Conservation (phyloP, 2,888 invertebrate species). For the Rhodophaea formosa region DNA sequence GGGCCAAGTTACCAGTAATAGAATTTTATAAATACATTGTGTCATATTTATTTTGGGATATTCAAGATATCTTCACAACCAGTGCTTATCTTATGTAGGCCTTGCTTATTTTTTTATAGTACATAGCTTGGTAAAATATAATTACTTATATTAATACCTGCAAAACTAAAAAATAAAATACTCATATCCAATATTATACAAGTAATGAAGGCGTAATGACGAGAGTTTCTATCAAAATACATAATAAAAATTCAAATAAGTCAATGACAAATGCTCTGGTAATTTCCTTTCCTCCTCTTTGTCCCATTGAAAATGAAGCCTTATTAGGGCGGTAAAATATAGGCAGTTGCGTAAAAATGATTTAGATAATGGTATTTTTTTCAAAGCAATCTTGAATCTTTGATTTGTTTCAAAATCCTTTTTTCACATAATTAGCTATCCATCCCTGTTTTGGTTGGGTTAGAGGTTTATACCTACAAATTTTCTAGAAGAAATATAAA, state of each 20-base stretch:
- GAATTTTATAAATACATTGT: background rate
- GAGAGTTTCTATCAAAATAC: no score
- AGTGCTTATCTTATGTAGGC: no score
- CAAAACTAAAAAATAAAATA: no score
- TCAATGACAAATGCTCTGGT: no score
- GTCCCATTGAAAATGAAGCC: constrained; percentile 21
- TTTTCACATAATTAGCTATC: background rate
- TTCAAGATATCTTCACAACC: background rate
- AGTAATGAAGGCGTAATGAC: no score
- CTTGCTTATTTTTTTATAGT: no score
- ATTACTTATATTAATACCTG: no score
- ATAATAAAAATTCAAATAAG: no score
- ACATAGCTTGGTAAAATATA: no score
- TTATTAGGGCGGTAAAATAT: constrained; percentile 19
- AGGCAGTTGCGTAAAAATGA: constrained; percentile 13
- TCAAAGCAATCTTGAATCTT: constrained; percentile 19
- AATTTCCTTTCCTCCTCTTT: constrained; percentile 8
- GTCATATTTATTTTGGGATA: background rate
- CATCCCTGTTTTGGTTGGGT: background rate
- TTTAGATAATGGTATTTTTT: constrained; percentile 20
- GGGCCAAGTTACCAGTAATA: background rate
- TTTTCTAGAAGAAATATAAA: no score
- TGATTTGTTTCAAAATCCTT: background rate
- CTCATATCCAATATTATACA: no score
- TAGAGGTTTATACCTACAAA: no score